A percentile compares a stretch with the other conserved stretches of the same genome.
These are phyloP conservation scores for Nyleta sp. DNA, from an alignment of 2,888 invertebrate genomes.

Conservation along the genomic window DNA sequence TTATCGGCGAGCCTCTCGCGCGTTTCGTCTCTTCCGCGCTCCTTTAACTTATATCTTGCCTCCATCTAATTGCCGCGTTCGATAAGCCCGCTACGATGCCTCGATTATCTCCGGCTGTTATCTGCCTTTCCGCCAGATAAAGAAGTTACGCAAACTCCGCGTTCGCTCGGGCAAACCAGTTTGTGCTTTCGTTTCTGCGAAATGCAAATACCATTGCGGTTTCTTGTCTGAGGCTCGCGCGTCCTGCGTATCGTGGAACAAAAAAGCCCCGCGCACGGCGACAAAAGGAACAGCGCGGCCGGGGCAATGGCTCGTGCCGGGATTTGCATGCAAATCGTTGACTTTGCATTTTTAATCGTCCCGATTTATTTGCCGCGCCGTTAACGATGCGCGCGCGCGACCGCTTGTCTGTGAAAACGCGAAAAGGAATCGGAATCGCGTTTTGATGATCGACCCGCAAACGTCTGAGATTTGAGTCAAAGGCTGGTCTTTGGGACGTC, in stretches of 20 bases:
- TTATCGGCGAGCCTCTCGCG: constrained; percentile 35
- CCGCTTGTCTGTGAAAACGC: constrained; percentile 1
- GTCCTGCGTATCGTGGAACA: constrained; percentile 4
- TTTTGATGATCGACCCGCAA: background rate
- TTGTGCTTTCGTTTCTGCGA: constrained; percentile 60
- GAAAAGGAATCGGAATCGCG: background rate
- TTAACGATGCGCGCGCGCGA: constrained; percentile 27
- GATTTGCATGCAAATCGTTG: constrained; percentile 56
- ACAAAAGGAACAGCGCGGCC: constrained; percentile 40
- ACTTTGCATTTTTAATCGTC: constrained; percentile 52
- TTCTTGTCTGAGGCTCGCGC: constrained; percentile 14
- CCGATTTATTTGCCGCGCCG: constrained; percentile 27
- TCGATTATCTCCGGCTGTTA: constrained; percentile 57
- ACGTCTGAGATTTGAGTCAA: too few relatives aligned
- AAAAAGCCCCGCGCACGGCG: constrained; percentile 11
- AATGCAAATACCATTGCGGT: constrained; percentile 60
- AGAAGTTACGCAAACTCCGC: constrained; percentile 58
- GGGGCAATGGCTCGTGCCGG: constrained; percentile 60
- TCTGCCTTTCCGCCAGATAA: constrained; percentile 51
- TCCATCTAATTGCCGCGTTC: constrained; percentile 58
- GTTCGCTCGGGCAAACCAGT: constrained; percentile 52
- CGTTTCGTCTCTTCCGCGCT: constrained; percentile 50
- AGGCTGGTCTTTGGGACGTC: too few relatives aligned
- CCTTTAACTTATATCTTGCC: constrained; percentile 49
- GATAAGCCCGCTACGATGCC: constrained; percentile 48